Evolutionary conservation across 1,140 invertebrate genomes (phyloP), one percentile per base, ranked within the genome.

Genomic region (Eulimnadia texana): DNA sequence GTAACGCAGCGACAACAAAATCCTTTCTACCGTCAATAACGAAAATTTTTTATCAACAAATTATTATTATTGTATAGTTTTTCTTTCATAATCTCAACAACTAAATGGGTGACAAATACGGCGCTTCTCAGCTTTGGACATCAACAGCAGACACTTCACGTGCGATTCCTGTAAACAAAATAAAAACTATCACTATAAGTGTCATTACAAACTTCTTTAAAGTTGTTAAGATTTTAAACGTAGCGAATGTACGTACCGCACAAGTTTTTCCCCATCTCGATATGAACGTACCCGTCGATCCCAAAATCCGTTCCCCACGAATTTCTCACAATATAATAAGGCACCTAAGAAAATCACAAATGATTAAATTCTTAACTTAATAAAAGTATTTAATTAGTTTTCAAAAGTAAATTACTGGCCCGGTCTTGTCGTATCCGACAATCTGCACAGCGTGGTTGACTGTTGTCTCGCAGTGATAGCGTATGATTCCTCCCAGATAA

Each of bases 311-410:
- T 66, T 0, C 88, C 89, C 89, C 90, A 93, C 0, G 88, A 90
- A 74, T 93, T 93, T 66, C 85, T 80, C 0, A 86, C 83, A 51
- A 93, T 90, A 67, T 90, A 93, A 73, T 84, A 82, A 1, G 90
- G 89, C 47, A 86, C 79, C 33, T 42, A 42, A 6, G 16, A 9
- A 16, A 16, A 42, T n/a, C n/a, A n/a, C n/a, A n/a, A n/a, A n/a
- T n/a, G n/a, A n/a, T n/a, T n/a, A n/a, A n/a, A n/a, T n/a, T n/a
- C n/a, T n/a, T n/a, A n/a, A 42, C 6, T 9, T 6, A 42, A 16
- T 42, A 6, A 9, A 16, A 42, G 33, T 6, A 42, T 42, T 6
- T 9, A 16, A 16, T 9, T 6, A 42, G 16, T 42, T 6, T 42
- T 9, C 6, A 42, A 16, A 42, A 42, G 33, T 9, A 9, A 9